These are phyloP conservation scores for Narcine bancroftii DNA, from an alignment of 2,113 vertebrate genomes.

Conservation along the genomic window DNA sequence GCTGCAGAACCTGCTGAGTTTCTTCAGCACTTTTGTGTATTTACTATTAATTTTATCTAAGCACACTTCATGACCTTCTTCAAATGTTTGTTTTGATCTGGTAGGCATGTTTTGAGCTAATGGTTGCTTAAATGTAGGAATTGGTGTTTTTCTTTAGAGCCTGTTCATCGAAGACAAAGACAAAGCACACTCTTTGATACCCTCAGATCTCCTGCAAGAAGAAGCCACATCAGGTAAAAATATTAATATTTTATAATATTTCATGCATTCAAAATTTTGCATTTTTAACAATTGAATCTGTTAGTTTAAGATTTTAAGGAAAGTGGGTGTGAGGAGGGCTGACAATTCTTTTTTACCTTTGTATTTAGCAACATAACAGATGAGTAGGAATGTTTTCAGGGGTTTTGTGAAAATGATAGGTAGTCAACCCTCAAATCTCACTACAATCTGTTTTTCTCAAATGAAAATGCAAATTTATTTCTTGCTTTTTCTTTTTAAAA, in stretches of 20 bases:
- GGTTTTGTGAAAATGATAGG: not conserved
- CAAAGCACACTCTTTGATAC: conserved; percentile 91
- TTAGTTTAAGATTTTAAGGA: conserved; percentile 3
- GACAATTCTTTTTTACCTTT: not conserved
- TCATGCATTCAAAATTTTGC: not conserved
- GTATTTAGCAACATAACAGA: not conserved
- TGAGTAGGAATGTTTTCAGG: not conserved
- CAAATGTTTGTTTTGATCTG: not conserved
- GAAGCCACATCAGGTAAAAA: conserved; percentile 91
- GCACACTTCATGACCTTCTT: not conserved
- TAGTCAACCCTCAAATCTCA: not conserved
- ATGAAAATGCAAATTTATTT: not conserved
- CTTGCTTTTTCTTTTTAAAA: conserved; percentile 44
- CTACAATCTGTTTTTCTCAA: not conserved
- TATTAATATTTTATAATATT: no score
- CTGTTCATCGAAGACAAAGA: conserved; percentile 91
- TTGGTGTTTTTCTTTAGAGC: conserved; percentile 58
- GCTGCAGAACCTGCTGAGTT: no score
- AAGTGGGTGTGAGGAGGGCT: not conserved
- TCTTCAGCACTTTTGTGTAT: no score
- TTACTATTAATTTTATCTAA: not conserved
- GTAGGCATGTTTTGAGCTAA: not conserved
- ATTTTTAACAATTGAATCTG: not conserved
- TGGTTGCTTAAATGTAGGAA: not conserved
- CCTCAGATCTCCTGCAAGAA: conserved; percentile 92